These are phyloP conservation scores for Holothuria glaberrima DNA, from an alignment of 35 echinoderm and acorn worm species.

Conservation along the genomic window DNA sequence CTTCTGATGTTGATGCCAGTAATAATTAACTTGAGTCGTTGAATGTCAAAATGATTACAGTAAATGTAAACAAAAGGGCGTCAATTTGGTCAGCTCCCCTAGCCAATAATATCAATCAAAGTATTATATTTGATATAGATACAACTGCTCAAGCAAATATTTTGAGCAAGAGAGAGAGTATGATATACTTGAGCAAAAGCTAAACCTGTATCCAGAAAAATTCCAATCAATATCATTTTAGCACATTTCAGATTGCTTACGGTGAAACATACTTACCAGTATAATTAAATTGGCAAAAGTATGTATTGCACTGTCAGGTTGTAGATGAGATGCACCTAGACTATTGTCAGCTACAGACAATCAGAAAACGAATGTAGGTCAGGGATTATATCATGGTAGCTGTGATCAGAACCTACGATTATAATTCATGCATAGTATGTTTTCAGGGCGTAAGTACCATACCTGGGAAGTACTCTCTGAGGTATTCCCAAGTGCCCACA, in stretches of 20 bases:
- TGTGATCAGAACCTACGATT: constrained; percentile 20
- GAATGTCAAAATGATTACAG: constrained; percentile 36
- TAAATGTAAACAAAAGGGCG: constrained; percentile 11
- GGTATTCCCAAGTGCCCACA: too few species aligned
- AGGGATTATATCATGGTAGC: constrained; percentile 13
- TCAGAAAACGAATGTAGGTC: constrained; percentile 17
- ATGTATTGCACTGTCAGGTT: constrained; percentile 43
- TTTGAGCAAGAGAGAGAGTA: background rate
- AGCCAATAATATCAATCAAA: background rate
- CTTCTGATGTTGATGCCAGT: constrained; percentile 25
- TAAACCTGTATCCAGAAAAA: constrained; percentile 8
- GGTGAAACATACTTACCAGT: constrained; percentile 38
- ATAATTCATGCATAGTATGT: constrained; percentile 2
- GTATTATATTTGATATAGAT: constrained; percentile 29
- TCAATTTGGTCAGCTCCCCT: constrained; percentile 26
- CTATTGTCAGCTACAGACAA: constrained; percentile 17
- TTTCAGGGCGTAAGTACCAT: too few species aligned
- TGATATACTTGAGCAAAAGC: constrained; percentile 19
- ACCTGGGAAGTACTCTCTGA: too few species aligned
- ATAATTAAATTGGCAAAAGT: background rate
- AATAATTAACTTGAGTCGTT: constrained; percentile 35
- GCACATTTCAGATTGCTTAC: constrained; percentile 3
- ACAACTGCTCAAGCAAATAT: constrained; percentile 37
- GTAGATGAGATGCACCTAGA: constrained; percentile 30
- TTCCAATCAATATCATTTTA: constrained; percentile 19